Base-by-base conservation (phyloP, 2,797 vertebrate genomes). In the Pipistrellus kuhlii region DNA sequence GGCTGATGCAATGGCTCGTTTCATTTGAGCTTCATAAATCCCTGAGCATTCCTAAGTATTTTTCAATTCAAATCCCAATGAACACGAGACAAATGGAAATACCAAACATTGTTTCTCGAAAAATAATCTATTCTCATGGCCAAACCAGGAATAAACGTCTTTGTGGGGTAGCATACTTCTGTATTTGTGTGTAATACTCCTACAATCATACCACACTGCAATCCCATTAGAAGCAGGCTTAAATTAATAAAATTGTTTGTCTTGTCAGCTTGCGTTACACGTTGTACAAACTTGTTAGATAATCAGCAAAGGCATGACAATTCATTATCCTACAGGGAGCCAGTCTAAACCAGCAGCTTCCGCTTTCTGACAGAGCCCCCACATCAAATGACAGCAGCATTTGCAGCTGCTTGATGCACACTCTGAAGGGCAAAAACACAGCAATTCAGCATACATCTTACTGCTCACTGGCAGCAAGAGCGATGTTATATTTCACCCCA, bases 161-260 rank as follows among this genome's bases (percentile, higher is more conserved):
- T 73, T 59, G 48, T 25, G 59, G 46, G 30, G 13, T 27, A 53
- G 30, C 57, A 76, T 25, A 77, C 9, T 68, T 35, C 86, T 9
- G 0, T 57, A 88, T 62, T 90, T 91, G 89, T 8, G 4, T 51
- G 32, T 38, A 76, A 94, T 72, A 82, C 82, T 94, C 91, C 96
- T 71, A 77, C 64, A 55, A 78, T 81, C 83, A 57, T 88, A 51
- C 0, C 80, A 93, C 57, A 9, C 90, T 94, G 92, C 95, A 81
- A 95, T 88, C 84, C 32, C 94, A 77, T 96, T 95, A 96, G 95
- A 85, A 83, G 92, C 93, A 80, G 82, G 92, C 92, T 96, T 89
- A 82, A 97, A 98, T 97, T 97, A 97, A 98, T 97, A 91, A 96
- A 97, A 97, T 57, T 96, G 97, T 97, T 98, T 97, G 95, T 96